These are phyloP conservation scores for Cheilosia soror DNA, from an alignment of 2,888 invertebrate species.

Conservation along the genomic window DNA sequence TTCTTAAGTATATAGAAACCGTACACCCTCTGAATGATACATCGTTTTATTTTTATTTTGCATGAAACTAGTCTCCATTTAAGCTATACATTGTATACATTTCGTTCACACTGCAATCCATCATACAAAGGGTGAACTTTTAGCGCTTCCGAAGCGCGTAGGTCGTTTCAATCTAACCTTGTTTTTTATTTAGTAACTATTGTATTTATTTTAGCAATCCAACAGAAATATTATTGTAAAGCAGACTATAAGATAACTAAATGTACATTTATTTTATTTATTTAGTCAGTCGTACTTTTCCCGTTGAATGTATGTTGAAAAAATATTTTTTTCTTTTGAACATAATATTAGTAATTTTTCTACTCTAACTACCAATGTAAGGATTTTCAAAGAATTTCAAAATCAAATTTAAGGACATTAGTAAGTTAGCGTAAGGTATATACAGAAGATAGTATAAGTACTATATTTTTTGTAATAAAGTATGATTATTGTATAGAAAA, in stretches of 20 bases:
- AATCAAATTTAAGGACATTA: slow-evolving; percentile 52
- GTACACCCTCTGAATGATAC: slow-evolving; percentile 22
- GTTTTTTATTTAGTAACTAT: background rate
- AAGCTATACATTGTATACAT: slow-evolving; percentile 5
- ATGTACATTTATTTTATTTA: slow-evolving; percentile 49
- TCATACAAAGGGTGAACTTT: background rate
- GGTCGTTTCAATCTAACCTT: background rate
- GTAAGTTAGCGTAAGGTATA: slow-evolving; percentile 39
- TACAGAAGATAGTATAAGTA: slow-evolving; percentile 49
- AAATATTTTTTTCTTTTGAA: slow-evolving; percentile 17
- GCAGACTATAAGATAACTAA: background rate
- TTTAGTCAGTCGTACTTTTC: slow-evolving; percentile 30
- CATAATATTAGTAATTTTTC: slow-evolving; percentile 26
- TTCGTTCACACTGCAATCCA: background rate
- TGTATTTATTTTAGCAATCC: slow-evolving; percentile 38
- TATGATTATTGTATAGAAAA: slow-evolving; percentile 52
- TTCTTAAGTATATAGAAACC: slow-evolving; percentile 24
- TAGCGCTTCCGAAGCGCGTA: slow-evolving; percentile 13
- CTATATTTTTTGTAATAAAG: slow-evolving; percentile 73
- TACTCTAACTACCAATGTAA: slow-evolving; percentile 50
- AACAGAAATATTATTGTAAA: slow-evolving; percentile 1
- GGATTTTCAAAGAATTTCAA: slow-evolving; percentile 38
- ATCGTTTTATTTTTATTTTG: slow-evolving; percentile 23
- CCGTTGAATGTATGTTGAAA: slow-evolving; percentile 25
- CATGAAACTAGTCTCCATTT: slow-evolving; percentile 62